phyloP scores from a whole-genome alignment of 2,797 vertebrate genomes.

The Amphiprion clarkii region DNA sequence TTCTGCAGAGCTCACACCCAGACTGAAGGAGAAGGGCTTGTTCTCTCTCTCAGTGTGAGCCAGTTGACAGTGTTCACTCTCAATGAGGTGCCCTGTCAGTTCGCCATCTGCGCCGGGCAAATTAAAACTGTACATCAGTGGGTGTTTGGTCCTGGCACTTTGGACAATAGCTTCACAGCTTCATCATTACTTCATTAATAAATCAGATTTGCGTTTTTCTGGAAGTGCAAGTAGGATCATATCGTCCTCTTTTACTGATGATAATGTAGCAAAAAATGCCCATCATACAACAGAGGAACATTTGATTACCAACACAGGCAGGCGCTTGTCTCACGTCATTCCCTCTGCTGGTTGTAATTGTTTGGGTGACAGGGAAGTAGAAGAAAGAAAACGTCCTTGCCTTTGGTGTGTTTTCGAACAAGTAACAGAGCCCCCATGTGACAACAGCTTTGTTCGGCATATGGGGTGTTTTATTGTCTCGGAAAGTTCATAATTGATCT shows the following conservation, averaged over 20 bases:
- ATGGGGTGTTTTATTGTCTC: constrained; percentile 68
- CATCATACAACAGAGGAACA: constrained; percentile 29
- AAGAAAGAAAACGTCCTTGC: constrained; percentile 44
- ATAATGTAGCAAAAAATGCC: background rate
- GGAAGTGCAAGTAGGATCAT: background rate
- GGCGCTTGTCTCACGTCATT: constrained; percentile 36
- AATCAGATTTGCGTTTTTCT: constrained; percentile 47
- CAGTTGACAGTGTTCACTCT: constrained; percentile 75
- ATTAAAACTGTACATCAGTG: constrained; percentile 75
- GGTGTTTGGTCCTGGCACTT: constrained; percentile 59
- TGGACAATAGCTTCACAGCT: constrained; percentile 65
- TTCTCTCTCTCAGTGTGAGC: constrained; percentile 63
- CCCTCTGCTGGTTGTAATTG: constrained; percentile 40
- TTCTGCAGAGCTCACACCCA: constrained; percentile 63
- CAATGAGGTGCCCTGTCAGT: constrained; percentile 81
- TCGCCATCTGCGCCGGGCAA: constrained; percentile 82
- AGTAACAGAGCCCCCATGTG: constrained; percentile 33
- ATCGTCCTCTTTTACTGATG: constrained; percentile 1
- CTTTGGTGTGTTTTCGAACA: constrained; percentile 46
- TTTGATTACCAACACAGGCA: constrained; percentile 48
- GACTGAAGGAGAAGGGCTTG: constrained; percentile 49
- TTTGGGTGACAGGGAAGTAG: constrained; percentile 44
- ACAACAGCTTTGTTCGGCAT: constrained; percentile 68
- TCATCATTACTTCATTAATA: constrained; percentile 66
- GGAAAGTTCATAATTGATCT: constrained; percentile 81